A percentile compares a stretch with the other conserved stretches of the same genome.
Conservation (phyloP, 2,888 invertebrate species). For the Papilio gigon region DNA sequence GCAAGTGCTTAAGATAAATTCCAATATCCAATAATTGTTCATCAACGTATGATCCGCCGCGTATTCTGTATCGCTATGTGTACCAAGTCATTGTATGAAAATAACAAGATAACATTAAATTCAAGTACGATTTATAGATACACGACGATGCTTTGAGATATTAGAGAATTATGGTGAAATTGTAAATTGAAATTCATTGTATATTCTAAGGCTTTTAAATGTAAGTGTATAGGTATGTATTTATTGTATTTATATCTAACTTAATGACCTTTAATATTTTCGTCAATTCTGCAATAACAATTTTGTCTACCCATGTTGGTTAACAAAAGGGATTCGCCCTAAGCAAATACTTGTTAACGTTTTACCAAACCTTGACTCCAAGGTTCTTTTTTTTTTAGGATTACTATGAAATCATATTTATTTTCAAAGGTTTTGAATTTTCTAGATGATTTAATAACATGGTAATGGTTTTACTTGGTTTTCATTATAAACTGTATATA, state of each 20-base stretch:
- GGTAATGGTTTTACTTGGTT: no score
- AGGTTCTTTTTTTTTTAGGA: neutral
- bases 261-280: conserved; percentile 4
- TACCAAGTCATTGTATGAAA: neutral
- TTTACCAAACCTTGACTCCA: neutral
- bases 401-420: neutral
- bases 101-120: neutral
- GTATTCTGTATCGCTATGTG: neutral
- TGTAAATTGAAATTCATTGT: neutral
- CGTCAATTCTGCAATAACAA: neutral
- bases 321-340: neutral
- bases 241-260: no score
- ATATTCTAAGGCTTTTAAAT: no score
- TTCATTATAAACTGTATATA: no score
- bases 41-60: neutral
- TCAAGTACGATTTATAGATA: neutral
- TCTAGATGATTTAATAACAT: neutral
- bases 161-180: neutral
- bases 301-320: neutral
- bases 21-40: conserved; percentile 18
- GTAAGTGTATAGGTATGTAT: no score
- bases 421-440: neutral
- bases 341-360: conserved; percentile 13
- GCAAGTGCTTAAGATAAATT: neutral
- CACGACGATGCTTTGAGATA: neutral